A percentile compares a stretch with the other conserved stretches of the same genome.
Conservation (phyloP, 2,888 invertebrate genomes). For the Netelia melanura region DNA sequence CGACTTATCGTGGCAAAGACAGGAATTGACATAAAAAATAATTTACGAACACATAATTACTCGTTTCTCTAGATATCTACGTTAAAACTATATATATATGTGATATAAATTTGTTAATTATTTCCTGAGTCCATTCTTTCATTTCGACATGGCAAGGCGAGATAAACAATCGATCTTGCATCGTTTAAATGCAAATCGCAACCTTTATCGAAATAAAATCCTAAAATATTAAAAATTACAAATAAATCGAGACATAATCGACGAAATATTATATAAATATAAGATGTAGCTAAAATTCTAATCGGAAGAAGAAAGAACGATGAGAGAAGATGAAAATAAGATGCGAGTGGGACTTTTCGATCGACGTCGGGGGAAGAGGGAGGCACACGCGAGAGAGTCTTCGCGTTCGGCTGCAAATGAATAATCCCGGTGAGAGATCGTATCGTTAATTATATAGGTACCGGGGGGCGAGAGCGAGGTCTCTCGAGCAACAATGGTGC, state of each 20-base stretch:
- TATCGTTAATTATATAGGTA: slow-evolving; percentile 81
- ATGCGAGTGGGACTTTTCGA: slow-evolving; percentile 63
- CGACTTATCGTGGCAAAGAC: no score
- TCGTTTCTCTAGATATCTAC: no score
- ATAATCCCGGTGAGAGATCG: slow-evolving; percentile 80
- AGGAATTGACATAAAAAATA: no score
- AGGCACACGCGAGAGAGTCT: slow-evolving; percentile 55
- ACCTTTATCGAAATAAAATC: not conserved
- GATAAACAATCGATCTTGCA: not conserved
- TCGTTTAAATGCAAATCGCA: not conserved
- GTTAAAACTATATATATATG: no score
- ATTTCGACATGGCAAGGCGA: not conserved
- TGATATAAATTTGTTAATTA: no score
- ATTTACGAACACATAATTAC: no score
- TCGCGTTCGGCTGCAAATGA: slow-evolving; percentile 78
- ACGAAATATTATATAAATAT: not conserved
- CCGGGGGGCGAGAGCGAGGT: slow-evolving; percentile 70
- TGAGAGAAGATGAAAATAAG: slow-evolving; percentile 7
- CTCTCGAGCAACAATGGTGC: slow-evolving; percentile 79
- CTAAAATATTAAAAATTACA: not conserved
- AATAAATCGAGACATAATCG: slow-evolving; percentile 2
- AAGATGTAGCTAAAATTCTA: not conserved
- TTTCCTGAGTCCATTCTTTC: no score
- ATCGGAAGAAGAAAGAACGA: slow-evolving; percentile 17
- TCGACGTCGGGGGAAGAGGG: slow-evolving; percentile 7